These are phyloP conservation scores for Drosophila demipolita DNA, from an alignment of 2,888 invertebrate species.

Conservation along the genomic window DNA sequence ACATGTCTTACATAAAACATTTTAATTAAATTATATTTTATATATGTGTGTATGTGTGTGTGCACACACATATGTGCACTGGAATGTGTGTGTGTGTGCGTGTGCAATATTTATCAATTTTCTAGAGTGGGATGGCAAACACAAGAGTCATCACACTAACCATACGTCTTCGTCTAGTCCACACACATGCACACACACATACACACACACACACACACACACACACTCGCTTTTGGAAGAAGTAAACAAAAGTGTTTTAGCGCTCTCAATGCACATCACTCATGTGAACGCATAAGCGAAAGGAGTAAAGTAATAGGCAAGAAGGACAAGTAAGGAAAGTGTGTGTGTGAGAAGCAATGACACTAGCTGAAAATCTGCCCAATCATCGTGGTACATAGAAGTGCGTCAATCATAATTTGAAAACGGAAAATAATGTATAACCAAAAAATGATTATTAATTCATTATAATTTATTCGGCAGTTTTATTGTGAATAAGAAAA, in stretches of 20 bases:
- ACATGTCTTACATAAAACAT: slow-evolving; percentile 80
- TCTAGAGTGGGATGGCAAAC: slow-evolving; percentile 40
- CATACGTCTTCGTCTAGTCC: slow-evolving; percentile 76
- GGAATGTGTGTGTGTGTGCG: slow-evolving; percentile 22
- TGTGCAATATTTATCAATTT: slow-evolving; percentile 78
- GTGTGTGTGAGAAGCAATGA: slow-evolving; percentile 2
- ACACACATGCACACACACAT: slow-evolving; percentile 18
- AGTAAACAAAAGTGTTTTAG: slow-evolving; percentile 72
- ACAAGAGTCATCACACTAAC: slow-evolving; percentile 77
- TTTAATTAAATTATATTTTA: slow-evolving; percentile 78
- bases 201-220: slow-evolving; percentile 17
- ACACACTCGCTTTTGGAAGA: slow-evolving; percentile 3
- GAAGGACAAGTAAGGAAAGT: background rate
- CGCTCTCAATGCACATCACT: slow-evolving; percentile 75
- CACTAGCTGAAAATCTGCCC: slow-evolving; percentile 14
- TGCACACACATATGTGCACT: background rate
- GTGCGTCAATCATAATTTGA: background rate
- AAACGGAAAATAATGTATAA: background rate
- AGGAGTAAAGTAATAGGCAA: slow-evolving; percentile 15
- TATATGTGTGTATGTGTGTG: slow-evolving; percentile 12
- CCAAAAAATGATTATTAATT: background rate
- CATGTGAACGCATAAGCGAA: slow-evolving; percentile 59
- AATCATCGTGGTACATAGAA: slow-evolving; percentile 5
- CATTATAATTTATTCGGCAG: background rate
- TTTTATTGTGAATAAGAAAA: background rate